Evolutionary conservation across 2,888 invertebrate genomes (phyloP).

Genomic region (Craniophora ligustri): DNA sequence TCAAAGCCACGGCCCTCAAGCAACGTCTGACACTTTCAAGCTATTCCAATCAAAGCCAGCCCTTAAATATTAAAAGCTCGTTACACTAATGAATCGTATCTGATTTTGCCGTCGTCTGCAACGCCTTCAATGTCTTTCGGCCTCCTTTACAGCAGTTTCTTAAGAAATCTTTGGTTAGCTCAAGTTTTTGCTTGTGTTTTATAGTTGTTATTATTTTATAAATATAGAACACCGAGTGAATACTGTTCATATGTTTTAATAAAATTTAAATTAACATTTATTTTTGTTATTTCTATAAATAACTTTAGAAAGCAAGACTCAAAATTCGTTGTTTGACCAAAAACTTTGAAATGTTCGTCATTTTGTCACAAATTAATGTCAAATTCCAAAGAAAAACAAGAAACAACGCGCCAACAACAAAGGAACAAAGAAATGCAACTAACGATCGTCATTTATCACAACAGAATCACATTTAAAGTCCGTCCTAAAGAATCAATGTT

Average conservation of each 20-base stretch:
- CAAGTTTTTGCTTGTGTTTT: conserved; percentile 34
- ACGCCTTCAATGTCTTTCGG: conserved; percentile 78
- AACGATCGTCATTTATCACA: conserved; percentile 58
- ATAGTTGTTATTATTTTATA: conserved; percentile 48
- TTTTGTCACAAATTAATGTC: conserved; percentile 49
- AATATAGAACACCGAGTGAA: neutral
- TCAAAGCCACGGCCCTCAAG: conserved; percentile 69
- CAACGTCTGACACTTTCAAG: conserved; percentile 78
- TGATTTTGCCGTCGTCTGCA: conserved; percentile 79
- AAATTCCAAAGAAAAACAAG: conserved; percentile 40
- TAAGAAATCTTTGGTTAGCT: conserved; percentile 72
- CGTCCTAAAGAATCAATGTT: conserved; percentile 54
- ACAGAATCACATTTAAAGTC: conserved; percentile 57
- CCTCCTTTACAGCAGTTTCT: conserved; percentile 70
- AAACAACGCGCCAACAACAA: conserved; percentile 42
- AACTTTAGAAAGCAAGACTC: neutral
- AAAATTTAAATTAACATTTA: too few relatives aligned
- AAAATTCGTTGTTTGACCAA: conserved; percentile 9
- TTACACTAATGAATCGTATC: conserved; percentile 89
- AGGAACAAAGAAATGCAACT: conserved; percentile 57
- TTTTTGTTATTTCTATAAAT: conserved; percentile 6
- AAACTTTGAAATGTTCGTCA: conserved; percentile 22
- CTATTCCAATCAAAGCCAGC: conserved; percentile 82
- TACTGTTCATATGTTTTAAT: neutral
- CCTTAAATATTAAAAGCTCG: conserved; percentile 87